phyloP scores from a whole-genome alignment of 2,888 invertebrate species.

The Diaperis boleti region DNA sequence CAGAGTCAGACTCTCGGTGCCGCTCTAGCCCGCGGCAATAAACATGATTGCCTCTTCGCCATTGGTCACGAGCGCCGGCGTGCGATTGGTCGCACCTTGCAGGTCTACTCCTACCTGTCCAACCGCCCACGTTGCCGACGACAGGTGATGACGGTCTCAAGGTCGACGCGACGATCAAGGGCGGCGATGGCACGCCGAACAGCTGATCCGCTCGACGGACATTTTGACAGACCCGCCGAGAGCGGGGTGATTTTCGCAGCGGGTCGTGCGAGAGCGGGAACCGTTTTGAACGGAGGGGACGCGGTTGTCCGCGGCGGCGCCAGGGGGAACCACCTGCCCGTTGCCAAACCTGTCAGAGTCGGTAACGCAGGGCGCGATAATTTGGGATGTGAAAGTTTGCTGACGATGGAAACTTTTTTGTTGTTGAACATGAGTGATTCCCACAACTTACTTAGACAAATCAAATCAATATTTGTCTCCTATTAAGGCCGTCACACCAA shows the following conservation, averaged over 20 bases:
- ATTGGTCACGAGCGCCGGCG: conserved; percentile 62
- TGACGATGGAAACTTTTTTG: no score
- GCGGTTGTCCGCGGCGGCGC: neutral
- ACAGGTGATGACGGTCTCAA: conserved; percentile 29
- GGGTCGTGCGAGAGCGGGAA: conserved; percentile 31
- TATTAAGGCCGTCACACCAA: no score
- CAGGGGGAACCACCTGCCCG: conserved; percentile 28
- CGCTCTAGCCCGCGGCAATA: conserved; percentile 62
- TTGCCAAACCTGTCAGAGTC: neutral
- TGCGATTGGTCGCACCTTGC: conserved; percentile 65
- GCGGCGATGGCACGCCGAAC: conserved; percentile 42
- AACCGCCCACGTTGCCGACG: conserved; percentile 25
- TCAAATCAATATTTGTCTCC: no score
- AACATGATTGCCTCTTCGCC: conserved; percentile 64
- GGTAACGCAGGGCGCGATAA: conserved; percentile 19
- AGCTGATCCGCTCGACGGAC: conserved; percentile 56
- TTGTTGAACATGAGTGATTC: no score
- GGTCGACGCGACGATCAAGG: conserved; percentile 26
- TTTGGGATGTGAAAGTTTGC: no score
- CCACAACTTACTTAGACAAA: no score
- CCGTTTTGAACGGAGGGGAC: conserved; percentile 28
- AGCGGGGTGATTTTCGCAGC: no score
- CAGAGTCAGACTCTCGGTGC: conserved; percentile 61
- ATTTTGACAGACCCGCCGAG: conserved; percentile 50
- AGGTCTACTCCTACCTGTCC: conserved; percentile 66